phyloP scores from a whole-genome alignment of 2,113 vertebrate genomes.

The Tetrax tetrax region DNA sequence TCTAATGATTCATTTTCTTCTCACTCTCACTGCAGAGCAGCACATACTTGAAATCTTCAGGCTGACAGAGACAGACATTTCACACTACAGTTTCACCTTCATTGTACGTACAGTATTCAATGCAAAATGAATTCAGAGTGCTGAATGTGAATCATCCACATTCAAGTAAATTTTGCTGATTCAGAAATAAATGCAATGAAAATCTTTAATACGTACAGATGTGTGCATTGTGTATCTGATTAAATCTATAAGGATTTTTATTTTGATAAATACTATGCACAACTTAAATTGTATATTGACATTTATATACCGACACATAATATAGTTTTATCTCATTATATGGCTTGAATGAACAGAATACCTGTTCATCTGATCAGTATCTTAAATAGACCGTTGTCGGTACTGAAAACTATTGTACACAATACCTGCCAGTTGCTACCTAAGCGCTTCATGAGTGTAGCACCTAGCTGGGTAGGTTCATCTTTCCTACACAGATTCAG shows the following conservation, averaged over 20 bases:
- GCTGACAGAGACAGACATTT: background rate
- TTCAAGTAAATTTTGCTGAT: background rate
- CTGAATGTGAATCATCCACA: background rate
- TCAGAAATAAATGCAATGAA: background rate
- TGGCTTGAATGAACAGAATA: background rate
- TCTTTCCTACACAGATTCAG: background rate
- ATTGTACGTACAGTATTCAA: background rate
- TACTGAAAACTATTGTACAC: background rate
- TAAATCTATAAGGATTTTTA: background rate
- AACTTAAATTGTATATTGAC: background rate
- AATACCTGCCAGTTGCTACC: background rate
- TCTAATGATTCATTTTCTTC: background rate
- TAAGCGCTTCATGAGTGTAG: background rate
- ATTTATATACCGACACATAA: background rate
- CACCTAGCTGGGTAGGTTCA: background rate
- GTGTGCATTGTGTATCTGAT: fast-evolving
- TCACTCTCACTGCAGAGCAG: background rate
- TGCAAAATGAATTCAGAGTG: background rate
- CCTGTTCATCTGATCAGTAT: background rate
- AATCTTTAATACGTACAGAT: background rate
- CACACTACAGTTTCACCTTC: background rate
- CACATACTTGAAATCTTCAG: background rate
- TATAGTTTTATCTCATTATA: background rate
- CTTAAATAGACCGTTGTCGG: background rate
- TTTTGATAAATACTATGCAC: background rate